Base-by-base conservation (phyloP, 2,888 invertebrate species). In the Folsomia manolachei region DNA sequence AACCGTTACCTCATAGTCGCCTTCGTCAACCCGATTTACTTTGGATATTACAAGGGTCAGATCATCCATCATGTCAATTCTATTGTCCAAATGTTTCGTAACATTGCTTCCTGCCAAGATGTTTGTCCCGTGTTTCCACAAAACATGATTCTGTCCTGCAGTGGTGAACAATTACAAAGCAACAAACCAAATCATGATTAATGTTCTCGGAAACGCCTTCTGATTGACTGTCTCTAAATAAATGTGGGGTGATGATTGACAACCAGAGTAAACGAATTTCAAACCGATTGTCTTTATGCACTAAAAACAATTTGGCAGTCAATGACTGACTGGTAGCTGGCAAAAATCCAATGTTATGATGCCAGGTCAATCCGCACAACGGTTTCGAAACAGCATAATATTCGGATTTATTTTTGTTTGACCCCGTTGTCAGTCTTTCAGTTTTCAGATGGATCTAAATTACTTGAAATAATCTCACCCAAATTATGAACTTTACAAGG, bases 401-500 rank as follows among this genome's bases (percentile, higher is more conserved):
- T 51, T 51, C 51, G 9, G n/a, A n/a, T 51, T 51, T 18, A 18
- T 51, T 18, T 51, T 51, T 51, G 9, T 11, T 11, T 18, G 18
- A 51, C 51, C 51, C 9, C 18, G 51, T 51, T 51, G 9, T 51
- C 18, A 18, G n/a, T n/a, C n/a, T n/a, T n/a, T n/a, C n/a, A n/a
- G n/a, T n/a, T n/a, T n/a, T n/a, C n/a, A n/a, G n/a, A n/a, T n/a
- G n/a, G n/a, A n/a, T n/a, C n/a, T n/a, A n/a, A n/a, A n/a, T n/a
- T n/a, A n/a, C n/a, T n/a, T n/a, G n/a, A n/a, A n/a, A n/a, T n/a
- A n/a, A n/a, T 83, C 87, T 88, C 86, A 89, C 92, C 89, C 24
- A 85, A 81, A 73, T 86, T 86, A 80, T 91, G 89, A 77, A 91
- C 85, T 83, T 90, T 89, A 83, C 93, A 94, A 0, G 93, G 93